Percentiles rank a stretch among this genome's conserved stretches.
These are phyloP conservation scores for Anticlea derivata DNA, from an alignment of 2,888 invertebrate genomes.

Conservation along the genomic window DNA sequence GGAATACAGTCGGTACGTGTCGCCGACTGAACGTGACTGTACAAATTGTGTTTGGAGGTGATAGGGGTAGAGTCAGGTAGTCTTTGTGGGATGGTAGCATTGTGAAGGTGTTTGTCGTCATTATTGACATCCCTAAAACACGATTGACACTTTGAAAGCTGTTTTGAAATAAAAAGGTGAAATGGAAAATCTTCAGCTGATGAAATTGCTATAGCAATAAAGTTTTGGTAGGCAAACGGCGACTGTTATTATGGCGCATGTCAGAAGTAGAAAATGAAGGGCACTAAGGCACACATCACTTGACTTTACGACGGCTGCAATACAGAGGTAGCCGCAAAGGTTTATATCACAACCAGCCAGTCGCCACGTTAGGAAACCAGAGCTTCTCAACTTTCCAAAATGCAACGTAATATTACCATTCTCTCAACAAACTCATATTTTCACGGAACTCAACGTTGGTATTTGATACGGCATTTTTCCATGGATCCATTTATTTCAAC, in stretches of 20 bases:
- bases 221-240: no score
- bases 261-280: no score
- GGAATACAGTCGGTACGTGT: slow-evolving; percentile 8
- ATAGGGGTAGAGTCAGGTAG: background rate
- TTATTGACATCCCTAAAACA: background rate
- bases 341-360: no score
- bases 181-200: no score
- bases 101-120: slow-evolving; percentile 1
- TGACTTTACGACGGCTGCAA: no score
- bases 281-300: no score
- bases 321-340: no score
- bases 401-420: background rate
- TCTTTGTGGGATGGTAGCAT: background rate
- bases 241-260: no score
- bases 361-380: no score
- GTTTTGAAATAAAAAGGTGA: no score
- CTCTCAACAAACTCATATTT: background rate
- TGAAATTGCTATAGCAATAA: no score
- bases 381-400: slow-evolving; percentile 1
- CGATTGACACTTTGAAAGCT: no score
- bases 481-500: slow-evolving; percentile 20
- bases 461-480: slow-evolving; percentile 16
- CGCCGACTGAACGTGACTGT: slow-evolving; percentile 11
- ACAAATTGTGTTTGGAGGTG: slow-evolving; percentile 17
- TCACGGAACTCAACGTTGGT: background rate